These are phyloP conservation scores for Dromaius novaehollandiae DNA, from an alignment of 2,113 vertebrate genomes.

Conservation along the genomic window DNA sequence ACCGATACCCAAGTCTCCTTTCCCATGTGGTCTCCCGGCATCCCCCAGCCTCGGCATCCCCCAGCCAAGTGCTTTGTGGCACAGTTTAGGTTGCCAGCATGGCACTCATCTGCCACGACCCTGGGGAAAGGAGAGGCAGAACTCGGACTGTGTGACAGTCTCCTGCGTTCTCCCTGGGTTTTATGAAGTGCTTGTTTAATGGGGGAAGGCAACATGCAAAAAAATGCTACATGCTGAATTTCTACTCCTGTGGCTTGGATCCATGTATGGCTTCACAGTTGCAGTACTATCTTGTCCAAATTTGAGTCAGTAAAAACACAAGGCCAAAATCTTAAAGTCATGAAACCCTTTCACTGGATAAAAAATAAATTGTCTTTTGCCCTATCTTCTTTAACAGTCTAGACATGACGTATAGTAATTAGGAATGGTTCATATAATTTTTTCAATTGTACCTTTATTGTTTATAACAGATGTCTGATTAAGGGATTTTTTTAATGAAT, in stretches of 20 bases:
- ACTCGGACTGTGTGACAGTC: background rate
- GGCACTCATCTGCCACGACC: background rate
- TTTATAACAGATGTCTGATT: constrained; percentile 2
- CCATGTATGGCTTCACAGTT: background rate
- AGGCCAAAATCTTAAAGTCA: background rate
- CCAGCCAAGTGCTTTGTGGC: background rate
- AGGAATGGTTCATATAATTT: background rate
- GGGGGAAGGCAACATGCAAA: background rate
- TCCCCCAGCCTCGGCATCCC: background rate
- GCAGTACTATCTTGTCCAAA: background rate
- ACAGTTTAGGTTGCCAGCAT: background rate
- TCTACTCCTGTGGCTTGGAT: background rate
- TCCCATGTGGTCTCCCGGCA: background rate
- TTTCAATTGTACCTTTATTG: background rate
- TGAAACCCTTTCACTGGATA: background rate
- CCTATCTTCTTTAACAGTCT: background rate
- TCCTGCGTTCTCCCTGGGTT: background rate
- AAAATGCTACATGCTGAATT: background rate
- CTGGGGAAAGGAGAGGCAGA: background rate
- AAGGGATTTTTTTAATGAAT: background rate
- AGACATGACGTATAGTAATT: background rate
- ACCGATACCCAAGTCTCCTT: background rate
- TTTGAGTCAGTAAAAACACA: background rate
- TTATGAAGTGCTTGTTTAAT: background rate
- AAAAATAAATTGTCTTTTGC: background rate